phyloP scores from a whole-genome alignment of 2,888 invertebrate species.

The Perithous albicinctus region DNA sequence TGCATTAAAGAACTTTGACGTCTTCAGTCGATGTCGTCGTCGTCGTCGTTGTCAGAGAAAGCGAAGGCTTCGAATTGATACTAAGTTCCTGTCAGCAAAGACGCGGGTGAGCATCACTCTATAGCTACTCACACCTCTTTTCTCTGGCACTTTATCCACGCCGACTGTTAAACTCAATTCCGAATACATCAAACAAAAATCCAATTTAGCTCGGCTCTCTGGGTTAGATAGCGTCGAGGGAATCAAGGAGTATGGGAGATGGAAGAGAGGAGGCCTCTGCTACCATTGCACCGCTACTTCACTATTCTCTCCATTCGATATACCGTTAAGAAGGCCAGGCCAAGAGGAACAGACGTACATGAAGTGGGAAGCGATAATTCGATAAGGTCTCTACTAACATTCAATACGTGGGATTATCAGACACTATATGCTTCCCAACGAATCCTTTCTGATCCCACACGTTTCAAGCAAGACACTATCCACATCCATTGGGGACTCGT shows the following conservation, averaged over 20 bases:
- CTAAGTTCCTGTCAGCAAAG: slow-evolving; percentile 51
- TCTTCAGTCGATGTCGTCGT: slow-evolving; percentile 48
- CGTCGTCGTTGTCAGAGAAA: slow-evolving; percentile 35
- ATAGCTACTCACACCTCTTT: slow-evolving; percentile 53
- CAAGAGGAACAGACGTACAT: slow-evolving; percentile 46
- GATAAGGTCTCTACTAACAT: slow-evolving; percentile 75
- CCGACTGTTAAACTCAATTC: slow-evolving; percentile 73
- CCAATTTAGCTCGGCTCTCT: slow-evolving; percentile 72
- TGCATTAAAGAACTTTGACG: slow-evolving; percentile 63
- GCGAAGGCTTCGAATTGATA: slow-evolving; percentile 38
- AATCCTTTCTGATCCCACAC: slow-evolving; percentile 20
- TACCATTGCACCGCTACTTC: slow-evolving; percentile 56
- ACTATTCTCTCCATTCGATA: slow-evolving; percentile 50
- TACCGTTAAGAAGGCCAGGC: slow-evolving; percentile 42
- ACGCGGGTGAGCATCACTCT: slow-evolving; percentile 35
- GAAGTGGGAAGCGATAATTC: slow-evolving; percentile 73
- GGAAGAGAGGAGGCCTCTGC: slow-evolving; percentile 56
- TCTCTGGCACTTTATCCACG: slow-evolving; percentile 49
- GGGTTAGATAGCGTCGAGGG: slow-evolving; percentile 67
- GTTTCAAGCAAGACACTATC: slow-evolving; percentile 24
- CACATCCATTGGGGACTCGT: slow-evolving; percentile 45
- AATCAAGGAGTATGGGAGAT: slow-evolving; percentile 61
- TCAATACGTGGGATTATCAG: slow-evolving; percentile 75
- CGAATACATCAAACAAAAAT: slow-evolving; percentile 76
- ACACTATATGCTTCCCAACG: slow-evolving; percentile 62